Evolutionary conservation across 1,140 invertebrate genomes (phyloP).

Genomic region (Hyles vespertilio): DNA sequence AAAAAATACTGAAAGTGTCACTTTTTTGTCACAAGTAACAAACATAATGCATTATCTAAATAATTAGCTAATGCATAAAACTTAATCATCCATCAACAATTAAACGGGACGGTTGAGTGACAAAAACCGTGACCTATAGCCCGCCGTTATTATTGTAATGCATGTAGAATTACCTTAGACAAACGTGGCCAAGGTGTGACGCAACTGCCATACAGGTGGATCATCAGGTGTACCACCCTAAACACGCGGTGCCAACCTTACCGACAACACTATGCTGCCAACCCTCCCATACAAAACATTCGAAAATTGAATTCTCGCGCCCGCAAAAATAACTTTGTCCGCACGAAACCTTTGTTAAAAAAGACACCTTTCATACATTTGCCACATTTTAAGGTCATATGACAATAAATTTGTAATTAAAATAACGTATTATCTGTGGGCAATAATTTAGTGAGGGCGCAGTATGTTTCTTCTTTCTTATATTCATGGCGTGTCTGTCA

Average conservation of each 20-base stretch:
- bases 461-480: no score
- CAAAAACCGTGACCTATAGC: conserved; percentile 38
- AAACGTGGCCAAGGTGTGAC: conserved; percentile 43
- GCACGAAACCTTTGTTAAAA: conserved; percentile 36
- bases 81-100: no score
- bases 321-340: conserved; percentile 13
- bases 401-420: conserved; percentile 45
- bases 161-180: conserved; percentile 14
- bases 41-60: no score
- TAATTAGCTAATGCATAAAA: no score
- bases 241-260: conserved; percentile 19
- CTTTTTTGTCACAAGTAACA: no score
- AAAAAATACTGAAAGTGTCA: no score
- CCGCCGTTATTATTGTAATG: conserved; percentile 40
- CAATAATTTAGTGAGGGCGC: conserved; percentile 12
- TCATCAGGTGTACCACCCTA: conserved; percentile 52
- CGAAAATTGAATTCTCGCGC: not conserved
- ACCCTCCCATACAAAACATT: conserved; percentile 8
- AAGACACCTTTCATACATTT: conserved; percentile 47
- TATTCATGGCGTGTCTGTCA: not conserved
- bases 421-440: conserved; percentile 25
- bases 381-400: conserved; percentile 41
- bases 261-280: conserved; percentile 6
- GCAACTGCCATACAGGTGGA: conserved; percentile 61
- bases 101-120: not conserved